Evolutionary conservation across 2,888 invertebrate species (phyloP).

Genomic region (Phortica okadai): DNA sequence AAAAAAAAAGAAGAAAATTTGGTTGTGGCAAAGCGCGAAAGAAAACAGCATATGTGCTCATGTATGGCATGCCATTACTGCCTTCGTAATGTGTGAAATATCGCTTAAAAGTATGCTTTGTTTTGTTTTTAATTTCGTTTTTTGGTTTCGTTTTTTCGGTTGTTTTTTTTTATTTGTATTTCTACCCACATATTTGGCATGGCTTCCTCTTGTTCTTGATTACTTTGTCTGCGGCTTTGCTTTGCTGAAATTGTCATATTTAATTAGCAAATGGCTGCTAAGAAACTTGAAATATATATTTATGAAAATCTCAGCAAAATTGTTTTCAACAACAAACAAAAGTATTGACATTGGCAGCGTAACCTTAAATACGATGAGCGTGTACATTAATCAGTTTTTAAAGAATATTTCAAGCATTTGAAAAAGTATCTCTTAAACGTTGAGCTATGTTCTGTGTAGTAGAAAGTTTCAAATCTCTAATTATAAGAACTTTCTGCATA

Average conservation of each 20-base stretch:
- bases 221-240: constrained; percentile 1
- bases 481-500: no score
- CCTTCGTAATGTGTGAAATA: background rate
- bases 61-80: no score
- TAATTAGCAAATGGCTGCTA: background rate
- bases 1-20: background rate
- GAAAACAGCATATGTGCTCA: background rate
- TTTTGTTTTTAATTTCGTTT: background rate
- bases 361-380: no score
- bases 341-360: no score
- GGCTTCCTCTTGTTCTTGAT: background rate
- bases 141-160: background rate
- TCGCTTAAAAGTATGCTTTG: background rate
- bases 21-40: background rate
- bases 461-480: no score
- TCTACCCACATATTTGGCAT: background rate
- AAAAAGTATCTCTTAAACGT: no score
- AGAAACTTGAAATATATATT: background rate
- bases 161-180: background rate
- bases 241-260: background rate
- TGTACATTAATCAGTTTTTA: no score
- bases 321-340: background rate
- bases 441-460: no score
- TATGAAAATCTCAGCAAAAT: background rate
- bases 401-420: no score